Evolutionary conservation across 2,797 vertebrate genomes (phyloP).

Genomic region (Mus minutoides): DNA sequence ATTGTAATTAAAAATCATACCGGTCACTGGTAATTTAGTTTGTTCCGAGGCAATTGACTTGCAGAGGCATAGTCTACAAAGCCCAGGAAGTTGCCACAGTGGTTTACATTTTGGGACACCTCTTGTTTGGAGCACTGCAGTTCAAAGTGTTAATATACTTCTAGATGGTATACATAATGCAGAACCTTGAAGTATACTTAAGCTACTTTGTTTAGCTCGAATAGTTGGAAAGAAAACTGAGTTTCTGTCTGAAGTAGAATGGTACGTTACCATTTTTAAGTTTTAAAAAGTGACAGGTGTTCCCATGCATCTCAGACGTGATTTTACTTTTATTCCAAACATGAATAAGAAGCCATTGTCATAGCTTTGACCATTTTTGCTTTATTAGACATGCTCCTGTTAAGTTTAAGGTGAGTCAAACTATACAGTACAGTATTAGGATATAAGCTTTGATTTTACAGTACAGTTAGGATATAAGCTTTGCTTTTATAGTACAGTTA

Average conservation of each 20-base stretch:
- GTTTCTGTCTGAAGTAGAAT: slow-evolving; percentile 66
- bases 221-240: slow-evolving; percentile 69
- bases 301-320: slow-evolving; percentile 61
- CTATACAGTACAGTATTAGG: slow-evolving; percentile 61
- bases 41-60: slow-evolving; percentile 77
- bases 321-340: slow-evolving; percentile 63
- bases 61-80: slow-evolving; percentile 75
- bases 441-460: slow-evolving; percentile 68
- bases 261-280: slow-evolving; percentile 73
- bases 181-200: slow-evolving; percentile 84
- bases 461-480: slow-evolving; percentile 69
- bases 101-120: slow-evolving; percentile 74
- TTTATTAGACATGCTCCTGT: slow-evolving; percentile 58
- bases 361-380: slow-evolving; percentile 74
- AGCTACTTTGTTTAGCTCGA: slow-evolving; percentile 68
- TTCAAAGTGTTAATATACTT: slow-evolving; percentile 79
- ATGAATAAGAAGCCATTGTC: slow-evolving; percentile 73
- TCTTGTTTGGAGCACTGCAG: slow-evolving; percentile 83
- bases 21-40: slow-evolving; percentile 77
- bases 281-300: slow-evolving; percentile 58
- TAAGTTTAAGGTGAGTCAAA: slow-evolving; percentile 68
- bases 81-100: slow-evolving; percentile 82
- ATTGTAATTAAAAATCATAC: slow-evolving; percentile 78
- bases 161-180: slow-evolving; percentile 67
- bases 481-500: slow-evolving; percentile 78